Base-by-base conservation (phyloP, 2,888 invertebrate species). In the Campopleginae sp. region DNA sequence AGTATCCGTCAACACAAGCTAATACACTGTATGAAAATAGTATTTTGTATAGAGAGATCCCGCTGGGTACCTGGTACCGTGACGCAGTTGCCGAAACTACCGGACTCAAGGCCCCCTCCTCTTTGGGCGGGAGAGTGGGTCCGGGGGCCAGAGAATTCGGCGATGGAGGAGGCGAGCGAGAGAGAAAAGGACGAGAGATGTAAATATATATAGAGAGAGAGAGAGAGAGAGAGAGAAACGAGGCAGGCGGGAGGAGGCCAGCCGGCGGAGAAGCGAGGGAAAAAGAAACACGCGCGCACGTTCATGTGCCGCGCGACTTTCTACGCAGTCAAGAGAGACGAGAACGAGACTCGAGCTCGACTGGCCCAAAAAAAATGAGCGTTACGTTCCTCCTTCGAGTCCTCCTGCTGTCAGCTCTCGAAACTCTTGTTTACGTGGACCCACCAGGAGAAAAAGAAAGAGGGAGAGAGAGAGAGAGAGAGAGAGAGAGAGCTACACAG, bases 31-130 rank as follows among this genome's bases (percentile, higher is more conserved):
- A 79, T 54, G 17, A 58, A 65, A 82, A 74, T 58, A 42, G 46
- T 77, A 66, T 82, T 38, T 10, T 74, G 38, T 74, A 79, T 68
- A 66, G 85, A 82, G 75, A 82, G 71, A 80, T 75, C 70, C 44
- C 71, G 66, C 66, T 65, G 33, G 78, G 86, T 86, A 88, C 87
- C 87, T 87, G 86, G 82, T 86, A 86, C 87, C 89, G 88, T 90
- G 90, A 90, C 91, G 91, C 90, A 91, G 90, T 91, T 91, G 89
- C 90, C 91, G 89, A 91, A 91, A 92, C 90, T 90, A 89, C 88
- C 87, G 84, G 83, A 83, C 85, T 78, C 66, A 51, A 61, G 82
- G 83, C 88, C 88, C 90, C 89, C 87, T 63, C 89, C 87, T 63
- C 89, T 87, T 82, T 65, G 68, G 27, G 51, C 79, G 66, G 65